These are phyloP conservation scores for Montipora sp. DNA, from an alignment of 64 coral and sea anemone genomes.

Conservation along the genomic window DNA sequence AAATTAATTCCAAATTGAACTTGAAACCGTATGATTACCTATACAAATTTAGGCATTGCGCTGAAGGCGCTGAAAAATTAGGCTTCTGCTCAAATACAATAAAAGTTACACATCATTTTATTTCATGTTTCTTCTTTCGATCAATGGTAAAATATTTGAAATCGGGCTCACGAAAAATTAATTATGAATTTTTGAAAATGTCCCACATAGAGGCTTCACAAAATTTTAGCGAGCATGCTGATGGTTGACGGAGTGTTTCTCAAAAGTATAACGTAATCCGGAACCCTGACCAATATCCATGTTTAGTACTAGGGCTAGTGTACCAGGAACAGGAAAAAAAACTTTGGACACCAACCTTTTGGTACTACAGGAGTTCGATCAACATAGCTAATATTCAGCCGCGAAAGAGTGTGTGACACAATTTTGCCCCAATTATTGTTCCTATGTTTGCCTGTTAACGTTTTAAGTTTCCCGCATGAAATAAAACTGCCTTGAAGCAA, in stretches of 20 bases:
- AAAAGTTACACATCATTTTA: neutral
- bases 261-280: constrained; percentile 3
- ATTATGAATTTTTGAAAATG: no score
- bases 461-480: no score
- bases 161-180: neutral
- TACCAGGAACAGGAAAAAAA: constrained; percentile 32
- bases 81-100: neutral
- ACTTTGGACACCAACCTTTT: constrained; percentile 4
- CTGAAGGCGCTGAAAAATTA: no score
- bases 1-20: no score
- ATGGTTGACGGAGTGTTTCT: neutral
- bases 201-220: neutral
- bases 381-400: constrained; percentile 6
- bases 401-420: neutral
- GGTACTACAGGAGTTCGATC: neutral
- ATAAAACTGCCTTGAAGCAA: no score
- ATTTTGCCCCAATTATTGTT: no score
- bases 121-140: neutral
- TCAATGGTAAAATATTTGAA: neutral
- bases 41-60: no score
- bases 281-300: constrained; percentile 16
- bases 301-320: constrained; percentile 16
- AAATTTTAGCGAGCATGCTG: neutral
- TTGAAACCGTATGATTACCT: no score
- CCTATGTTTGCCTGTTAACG: no score